A percentile compares a stretch with the other conserved stretches of the same genome.
These are phyloP conservation scores for Noctua pronuba DNA, from an alignment of 2,888 invertebrate species.

Conservation along the genomic window DNA sequence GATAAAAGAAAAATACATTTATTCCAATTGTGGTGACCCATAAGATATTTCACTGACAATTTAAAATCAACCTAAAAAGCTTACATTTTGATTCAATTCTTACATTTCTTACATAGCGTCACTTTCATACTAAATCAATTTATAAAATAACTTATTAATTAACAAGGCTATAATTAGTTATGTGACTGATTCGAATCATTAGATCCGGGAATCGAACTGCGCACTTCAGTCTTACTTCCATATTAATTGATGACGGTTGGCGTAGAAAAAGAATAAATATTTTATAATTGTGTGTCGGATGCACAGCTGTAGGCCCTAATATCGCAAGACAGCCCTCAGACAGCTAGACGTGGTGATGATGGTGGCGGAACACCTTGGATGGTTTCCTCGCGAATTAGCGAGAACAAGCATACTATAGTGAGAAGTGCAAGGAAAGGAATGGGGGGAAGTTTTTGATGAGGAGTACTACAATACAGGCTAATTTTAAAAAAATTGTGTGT, in stretches of 20 bases:
- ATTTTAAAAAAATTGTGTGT: too few relatives aligned
- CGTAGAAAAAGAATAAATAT: background rate
- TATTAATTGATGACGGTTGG: constrained; percentile 1
- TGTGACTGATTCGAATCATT: constrained; percentile 39
- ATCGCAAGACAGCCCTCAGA: too few relatives aligned
- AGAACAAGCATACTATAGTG: too few relatives aligned
- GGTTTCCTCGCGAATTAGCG: too few relatives aligned
- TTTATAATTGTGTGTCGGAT: background rate
- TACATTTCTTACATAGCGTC: constrained; percentile 6
- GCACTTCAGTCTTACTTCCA: constrained; percentile 33
- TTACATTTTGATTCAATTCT: constrained; percentile 7
- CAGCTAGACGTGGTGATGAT: too few relatives aligned
- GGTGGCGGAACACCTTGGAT: too few relatives aligned
- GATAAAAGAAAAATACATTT: background rate
- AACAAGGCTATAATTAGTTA: constrained; percentile 24
- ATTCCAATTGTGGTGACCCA: background rate
- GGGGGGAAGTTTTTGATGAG: too few relatives aligned
- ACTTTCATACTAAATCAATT: constrained; percentile 10
- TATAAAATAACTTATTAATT: constrained; percentile 38
- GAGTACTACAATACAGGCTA: too few relatives aligned
- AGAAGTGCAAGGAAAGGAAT: too few relatives aligned
- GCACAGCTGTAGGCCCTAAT: too few relatives aligned
- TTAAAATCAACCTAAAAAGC: constrained; percentile 20
- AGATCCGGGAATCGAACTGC: constrained; percentile 22
- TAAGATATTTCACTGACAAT: constrained; percentile 19